Evolutionary conservation across 35 echinoderm and acorn worm genomes (phyloP).

Genomic region (Diadema setosum): DNA sequence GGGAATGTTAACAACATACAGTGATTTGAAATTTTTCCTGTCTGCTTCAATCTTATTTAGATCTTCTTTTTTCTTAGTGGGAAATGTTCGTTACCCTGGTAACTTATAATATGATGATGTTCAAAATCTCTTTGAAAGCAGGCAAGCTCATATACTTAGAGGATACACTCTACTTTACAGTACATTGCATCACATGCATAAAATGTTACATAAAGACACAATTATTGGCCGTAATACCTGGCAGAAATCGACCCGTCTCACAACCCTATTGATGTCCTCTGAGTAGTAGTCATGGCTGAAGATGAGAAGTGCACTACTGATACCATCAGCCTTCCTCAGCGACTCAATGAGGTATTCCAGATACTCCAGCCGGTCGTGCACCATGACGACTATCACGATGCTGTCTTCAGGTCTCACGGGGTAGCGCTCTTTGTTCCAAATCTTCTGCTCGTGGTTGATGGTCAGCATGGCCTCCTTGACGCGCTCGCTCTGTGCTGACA

Average conservation of each 20-base stretch:
- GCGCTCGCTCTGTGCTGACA: background rate
- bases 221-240: too few species aligned
- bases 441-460: constrained; percentile 69
- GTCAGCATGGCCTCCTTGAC: constrained; percentile 79
- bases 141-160: too few species aligned
- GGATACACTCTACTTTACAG: too few species aligned
- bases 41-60: too few species aligned
- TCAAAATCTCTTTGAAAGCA: too few species aligned
- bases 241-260: constrained; percentile 86
- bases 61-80: too few species aligned
- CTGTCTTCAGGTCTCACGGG: constrained; percentile 27
- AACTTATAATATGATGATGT: too few species aligned
- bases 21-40: too few species aligned
- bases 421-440: constrained; percentile 55
- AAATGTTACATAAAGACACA: too few species aligned
- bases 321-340: constrained; percentile 55
- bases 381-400: constrained; percentile 88
- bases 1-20: too few species aligned
- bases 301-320: constrained; percentile 70
- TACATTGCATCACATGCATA: too few species aligned
- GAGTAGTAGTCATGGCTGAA: constrained; percentile 96
- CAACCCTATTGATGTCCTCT: constrained; percentile 83
- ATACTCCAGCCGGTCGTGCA: constrained; percentile 94
- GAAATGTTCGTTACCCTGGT: too few species aligned
- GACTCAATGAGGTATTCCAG: constrained; percentile 84